phyloP scores from a whole-genome alignment of 1,140 invertebrate species.

The Cyrtorhinus lividipennis region DNA sequence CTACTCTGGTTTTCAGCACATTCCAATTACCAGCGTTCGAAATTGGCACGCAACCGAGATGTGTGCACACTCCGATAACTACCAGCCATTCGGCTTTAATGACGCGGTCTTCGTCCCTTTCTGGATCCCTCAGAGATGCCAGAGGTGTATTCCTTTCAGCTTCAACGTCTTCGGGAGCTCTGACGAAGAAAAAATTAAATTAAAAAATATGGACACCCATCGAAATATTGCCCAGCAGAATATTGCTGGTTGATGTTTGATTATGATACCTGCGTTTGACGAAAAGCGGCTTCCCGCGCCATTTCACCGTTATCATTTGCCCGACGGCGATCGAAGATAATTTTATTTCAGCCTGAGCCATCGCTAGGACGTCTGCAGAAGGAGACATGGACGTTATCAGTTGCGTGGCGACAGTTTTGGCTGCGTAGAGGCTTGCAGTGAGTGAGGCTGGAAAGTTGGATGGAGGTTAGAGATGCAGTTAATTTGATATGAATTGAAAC shows the following conservation, averaged over 20 bases:
- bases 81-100: slow-evolving; percentile 77
- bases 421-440: slow-evolving; percentile 19
- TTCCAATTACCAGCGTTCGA: slow-evolving; percentile 58
- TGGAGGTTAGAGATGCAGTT: background rate
- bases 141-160: slow-evolving; percentile 58
- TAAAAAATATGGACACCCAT: background rate
- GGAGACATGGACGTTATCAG: slow-evolving; percentile 44
- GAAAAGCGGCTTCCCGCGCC: slow-evolving; percentile 94
- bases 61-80: slow-evolving; percentile 89
- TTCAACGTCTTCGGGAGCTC: slow-evolving; percentile 61
- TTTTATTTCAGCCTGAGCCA: slow-evolving; percentile 91
- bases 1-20: too few species aligned
- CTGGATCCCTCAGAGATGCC: slow-evolving; percentile 65
- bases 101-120: slow-evolving; percentile 63
- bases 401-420: slow-evolving; percentile 22
- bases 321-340: slow-evolving; percentile 72
- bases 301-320: slow-evolving; percentile 86
- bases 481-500: background rate
- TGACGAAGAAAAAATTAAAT: slow-evolving; percentile 25
- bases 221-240: background rate
- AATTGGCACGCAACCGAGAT: slow-evolving; percentile 90
- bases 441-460: slow-evolving; percentile 20
- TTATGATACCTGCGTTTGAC: slow-evolving; percentile 61
- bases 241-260: too few species aligned
- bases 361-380: slow-evolving; percentile 77